Evolutionary conservation across 2,797 vertebrate genomes (phyloP).

Genomic region (Lepilemur ruficaudatus): DNA sequence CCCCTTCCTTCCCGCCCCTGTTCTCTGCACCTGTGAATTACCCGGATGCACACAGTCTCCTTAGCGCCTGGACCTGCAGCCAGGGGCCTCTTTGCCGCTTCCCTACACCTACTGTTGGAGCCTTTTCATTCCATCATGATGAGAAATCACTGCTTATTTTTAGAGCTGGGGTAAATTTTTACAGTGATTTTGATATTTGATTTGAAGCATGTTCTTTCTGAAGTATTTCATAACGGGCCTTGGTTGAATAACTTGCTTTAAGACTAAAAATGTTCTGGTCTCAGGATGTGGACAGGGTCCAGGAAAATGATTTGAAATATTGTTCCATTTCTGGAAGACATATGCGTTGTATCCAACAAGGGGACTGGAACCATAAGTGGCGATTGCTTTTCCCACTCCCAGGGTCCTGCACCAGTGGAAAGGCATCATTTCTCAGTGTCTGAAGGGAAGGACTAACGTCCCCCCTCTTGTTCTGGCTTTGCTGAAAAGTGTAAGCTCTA

Average conservation of each 20-base stretch:
- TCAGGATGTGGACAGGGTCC: neutral
- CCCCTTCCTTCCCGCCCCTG: too few relatives aligned
- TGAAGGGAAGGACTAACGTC: neutral
- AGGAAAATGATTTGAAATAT: neutral
- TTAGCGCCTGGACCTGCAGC: neutral
- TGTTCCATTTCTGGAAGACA: neutral
- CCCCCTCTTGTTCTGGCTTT: neutral
- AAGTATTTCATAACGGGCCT: neutral
- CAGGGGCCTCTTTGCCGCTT: neutral
- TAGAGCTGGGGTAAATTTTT: neutral
- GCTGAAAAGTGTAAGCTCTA: rapidly evolving
- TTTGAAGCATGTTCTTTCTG: neutral
- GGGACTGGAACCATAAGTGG: neutral
- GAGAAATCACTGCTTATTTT: neutral
- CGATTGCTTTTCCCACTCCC: neutral
- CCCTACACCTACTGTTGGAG: neutral
- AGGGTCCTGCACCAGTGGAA: neutral
- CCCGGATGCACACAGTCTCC: neutral
- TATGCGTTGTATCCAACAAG: neutral
- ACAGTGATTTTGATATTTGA: neutral
- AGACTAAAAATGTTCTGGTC: neutral
- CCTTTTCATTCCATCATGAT: neutral
- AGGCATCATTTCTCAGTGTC: neutral
- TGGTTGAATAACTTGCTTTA: neutral
- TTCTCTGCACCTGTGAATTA: neutral